Percentiles rank a stretch among this genome's conserved stretches.
phyloP scores from a whole-genome alignment of 64 coral and sea anemone species.

The Montipora capricornis region DNA sequence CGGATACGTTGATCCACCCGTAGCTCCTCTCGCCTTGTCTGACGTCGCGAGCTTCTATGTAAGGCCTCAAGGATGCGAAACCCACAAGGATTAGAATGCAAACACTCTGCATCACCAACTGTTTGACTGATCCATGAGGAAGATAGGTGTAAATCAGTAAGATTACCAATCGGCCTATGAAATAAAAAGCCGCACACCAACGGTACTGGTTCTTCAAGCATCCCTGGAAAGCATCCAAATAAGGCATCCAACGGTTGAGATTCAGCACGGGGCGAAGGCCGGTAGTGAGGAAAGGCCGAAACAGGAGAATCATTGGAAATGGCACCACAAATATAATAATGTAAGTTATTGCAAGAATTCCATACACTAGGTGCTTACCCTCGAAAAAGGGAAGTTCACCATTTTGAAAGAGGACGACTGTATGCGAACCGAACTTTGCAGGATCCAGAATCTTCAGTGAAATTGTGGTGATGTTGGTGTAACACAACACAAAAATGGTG shows the following conservation, averaged over 20 bases:
- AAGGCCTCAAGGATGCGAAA: conserved; percentile 73
- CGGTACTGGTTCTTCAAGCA: conserved; percentile 81
- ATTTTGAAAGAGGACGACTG: conserved; percentile 16
- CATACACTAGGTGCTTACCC: conserved; percentile 64
- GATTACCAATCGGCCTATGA: conserved; percentile 55
- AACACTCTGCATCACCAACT: conserved; percentile 33
- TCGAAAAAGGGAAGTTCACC: conserved; percentile 66
- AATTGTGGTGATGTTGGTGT: conserved; percentile 60
- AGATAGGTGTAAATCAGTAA: conserved; percentile 44
- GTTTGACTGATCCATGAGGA: neutral
- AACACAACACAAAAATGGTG: conserved; percentile 78
- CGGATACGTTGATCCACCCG: conserved; percentile 82
- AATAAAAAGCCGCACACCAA: conserved; percentile 81
- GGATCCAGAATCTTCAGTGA: conserved; percentile 65
- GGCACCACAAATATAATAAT: conserved; percentile 21
- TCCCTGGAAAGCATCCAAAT: conserved; percentile 33
- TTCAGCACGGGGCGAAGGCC: conserved; percentile 30
- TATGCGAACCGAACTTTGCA: conserved; percentile 36
- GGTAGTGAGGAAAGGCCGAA: neutral
- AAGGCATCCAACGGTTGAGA: neutral
- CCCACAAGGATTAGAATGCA: conserved; percentile 55
- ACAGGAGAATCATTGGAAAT: conserved; percentile 67
- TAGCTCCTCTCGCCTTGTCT: conserved; percentile 3
- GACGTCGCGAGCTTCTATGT: conserved; percentile 45
- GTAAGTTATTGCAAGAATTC: conserved; percentile 7